Base-by-base conservation (phyloP, 2,888 invertebrate species). In the Chloroclysta siterata region DNA sequence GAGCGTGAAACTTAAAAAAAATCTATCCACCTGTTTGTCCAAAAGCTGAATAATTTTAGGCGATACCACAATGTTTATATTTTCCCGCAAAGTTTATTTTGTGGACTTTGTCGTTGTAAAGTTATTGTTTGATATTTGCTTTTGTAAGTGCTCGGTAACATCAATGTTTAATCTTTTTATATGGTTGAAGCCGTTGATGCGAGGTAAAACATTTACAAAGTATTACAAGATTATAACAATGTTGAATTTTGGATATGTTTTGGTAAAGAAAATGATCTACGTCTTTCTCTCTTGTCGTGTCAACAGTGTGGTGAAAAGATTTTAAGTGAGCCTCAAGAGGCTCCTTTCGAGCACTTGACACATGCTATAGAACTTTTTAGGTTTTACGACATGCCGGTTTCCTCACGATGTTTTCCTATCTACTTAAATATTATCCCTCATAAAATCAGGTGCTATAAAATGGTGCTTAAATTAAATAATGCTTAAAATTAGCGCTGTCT, bases 81-180 rank as follows among this genome's bases (percentile, higher is more conserved):
- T 68, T 66, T 61, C 47, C 36, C 29, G 29, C 46, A 65, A 62
- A 58, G 57, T 69, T 61, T 65, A 61, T 66, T 66, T 65, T 63
- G 60, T 66, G 50, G 58, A 58, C 65, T 64, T 71, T 67, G 57
- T 64, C 61, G 47, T 28, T 58, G 58, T 63, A 58, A 53, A 63
- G 57, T 63, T 70, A 60, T 60, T 65, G 63, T 64, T 60, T 48
- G n/a, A 55, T 66, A 68, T 71, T 71, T 67, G 62, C 56, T 54
- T 44, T 52, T 8, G 51, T 56, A 60, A 68, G 60, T 67, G 65
- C 41, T 60, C 56, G 56, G 48, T 36, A 50, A 39, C 52, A 39
- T 22, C 42, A 46, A 48, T 52, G 50, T 47, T 60, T 56, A 8
- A 52, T 44, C 42, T 15, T 56, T 55, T 56, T 56, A 39, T 13